Conservation (phyloP, 1,140 invertebrate genomes). For the Chelonus insularis region DNA sequence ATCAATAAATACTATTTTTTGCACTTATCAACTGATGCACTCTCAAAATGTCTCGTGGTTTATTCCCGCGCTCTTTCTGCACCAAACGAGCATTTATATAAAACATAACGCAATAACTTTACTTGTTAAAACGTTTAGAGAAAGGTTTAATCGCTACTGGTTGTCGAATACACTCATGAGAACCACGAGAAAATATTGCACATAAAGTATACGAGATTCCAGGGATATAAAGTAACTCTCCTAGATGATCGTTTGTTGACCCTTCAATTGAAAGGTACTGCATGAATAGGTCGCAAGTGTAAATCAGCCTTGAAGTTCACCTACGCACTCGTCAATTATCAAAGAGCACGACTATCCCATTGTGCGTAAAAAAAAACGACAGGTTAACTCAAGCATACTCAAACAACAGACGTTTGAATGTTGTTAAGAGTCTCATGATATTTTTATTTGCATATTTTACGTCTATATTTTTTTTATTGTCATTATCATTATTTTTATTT, state of each 20-base stretch:
- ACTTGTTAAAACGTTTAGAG: not conserved
- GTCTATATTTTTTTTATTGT: not conserved
- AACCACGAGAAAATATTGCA: not conserved
- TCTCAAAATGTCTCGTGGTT: too few relatives aligned
- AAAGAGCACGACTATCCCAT: conserved; percentile 28
- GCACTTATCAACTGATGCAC: too few relatives aligned
- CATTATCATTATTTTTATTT: not conserved
- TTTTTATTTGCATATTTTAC: not conserved
- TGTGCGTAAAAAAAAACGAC: conserved; percentile 7
- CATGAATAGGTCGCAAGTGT: conserved; percentile 18
- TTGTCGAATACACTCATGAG: conserved; percentile 1
- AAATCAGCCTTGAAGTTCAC: conserved; percentile 24
- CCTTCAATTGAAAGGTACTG: not conserved
- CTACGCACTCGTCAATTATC: conserved; percentile 22
- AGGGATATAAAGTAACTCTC: not conserved
- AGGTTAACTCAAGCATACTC: not conserved
- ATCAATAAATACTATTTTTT: too few relatives aligned
- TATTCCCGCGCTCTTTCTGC: too few relatives aligned
- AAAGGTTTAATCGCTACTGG: not conserved
- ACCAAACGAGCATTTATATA: conserved; percentile 1
- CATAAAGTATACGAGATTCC: not conserved
- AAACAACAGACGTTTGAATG: not conserved
- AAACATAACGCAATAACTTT: conserved; percentile 17
- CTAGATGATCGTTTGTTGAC: not conserved
- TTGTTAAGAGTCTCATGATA: not conserved